Evolutionary conservation across 2,797 vertebrate species (phyloP).

Genomic region (Poecilia gillii): DNA sequence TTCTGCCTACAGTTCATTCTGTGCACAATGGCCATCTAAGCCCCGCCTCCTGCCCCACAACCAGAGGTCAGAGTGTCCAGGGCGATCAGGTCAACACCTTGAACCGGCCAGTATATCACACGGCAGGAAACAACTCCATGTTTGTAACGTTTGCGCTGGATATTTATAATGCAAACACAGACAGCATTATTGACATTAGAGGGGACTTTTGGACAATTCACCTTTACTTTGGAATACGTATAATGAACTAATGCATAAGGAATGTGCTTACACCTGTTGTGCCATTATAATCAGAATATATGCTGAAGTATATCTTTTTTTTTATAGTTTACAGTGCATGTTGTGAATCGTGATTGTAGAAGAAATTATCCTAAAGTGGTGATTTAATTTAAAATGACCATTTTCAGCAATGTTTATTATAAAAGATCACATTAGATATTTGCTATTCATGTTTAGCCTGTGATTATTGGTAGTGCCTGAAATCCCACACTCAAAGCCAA

Average conservation of each 20-base stretch:
- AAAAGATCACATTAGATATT: not conserved
- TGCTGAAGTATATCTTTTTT: constrained; percentile 1
- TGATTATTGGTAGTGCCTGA: not conserved
- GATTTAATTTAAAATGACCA: not conserved
- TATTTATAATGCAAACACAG: constrained; percentile 8
- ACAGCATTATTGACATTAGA: not conserved
- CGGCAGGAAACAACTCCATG: constrained; percentile 21
- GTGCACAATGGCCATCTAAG: constrained; percentile 85
- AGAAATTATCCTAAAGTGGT: not conserved
- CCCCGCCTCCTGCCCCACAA: not conserved
- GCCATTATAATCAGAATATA: constrained; percentile 67
- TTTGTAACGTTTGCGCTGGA: constrained; percentile 46
- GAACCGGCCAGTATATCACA: constrained; percentile 50
- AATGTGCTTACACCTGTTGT: constrained; percentile 41
- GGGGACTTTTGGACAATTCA: not conserved
- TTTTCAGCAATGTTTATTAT: not conserved
- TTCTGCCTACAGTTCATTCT: constrained; percentile 82
- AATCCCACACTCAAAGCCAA: not conserved
- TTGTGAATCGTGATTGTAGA: not conserved
- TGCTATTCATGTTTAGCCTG: not conserved
- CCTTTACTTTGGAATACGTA: not conserved
- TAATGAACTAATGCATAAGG: not conserved
- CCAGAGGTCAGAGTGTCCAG: not conserved
- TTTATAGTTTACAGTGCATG: not conserved
- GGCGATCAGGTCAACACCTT: constrained; percentile 10